phyloP scores from a whole-genome alignment of 2,888 invertebrate species.

The Mimumesa dahlbomi region DNA sequence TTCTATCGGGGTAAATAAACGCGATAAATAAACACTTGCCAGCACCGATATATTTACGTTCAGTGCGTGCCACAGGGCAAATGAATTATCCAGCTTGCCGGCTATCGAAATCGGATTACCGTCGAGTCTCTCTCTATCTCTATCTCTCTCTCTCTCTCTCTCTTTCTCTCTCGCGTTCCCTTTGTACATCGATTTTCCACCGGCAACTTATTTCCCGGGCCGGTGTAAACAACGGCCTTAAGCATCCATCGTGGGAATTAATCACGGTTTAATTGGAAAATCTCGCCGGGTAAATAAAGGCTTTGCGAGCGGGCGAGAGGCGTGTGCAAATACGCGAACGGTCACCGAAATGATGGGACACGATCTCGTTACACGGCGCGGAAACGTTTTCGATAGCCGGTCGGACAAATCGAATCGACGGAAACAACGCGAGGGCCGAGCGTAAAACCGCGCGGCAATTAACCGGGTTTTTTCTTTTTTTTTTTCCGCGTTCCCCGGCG shows the following conservation, averaged over 20 bases:
- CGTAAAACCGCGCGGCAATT: conserved; percentile 16
- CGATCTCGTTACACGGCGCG: neutral
- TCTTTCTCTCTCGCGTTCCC: too few relatives aligned
- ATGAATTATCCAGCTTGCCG: too few relatives aligned
- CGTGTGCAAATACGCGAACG: conserved; percentile 34
- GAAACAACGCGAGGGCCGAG: neutral
- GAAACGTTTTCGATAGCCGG: neutral
- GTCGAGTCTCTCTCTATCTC: conserved; percentile 43
- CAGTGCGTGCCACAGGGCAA: conserved; percentile 27
- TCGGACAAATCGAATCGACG: neutral
- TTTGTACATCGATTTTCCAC: conserved; percentile 45
- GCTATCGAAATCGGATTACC: conserved; percentile 59
- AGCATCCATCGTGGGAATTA: conserved; percentile 58
- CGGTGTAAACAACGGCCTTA: conserved; percentile 55
- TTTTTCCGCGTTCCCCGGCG: neutral
- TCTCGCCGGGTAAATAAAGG: conserved; percentile 61
- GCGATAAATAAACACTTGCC: too few relatives aligned
- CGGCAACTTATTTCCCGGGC: conserved; percentile 32
- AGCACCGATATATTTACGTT: too few relatives aligned
- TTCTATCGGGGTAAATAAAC: too few relatives aligned
- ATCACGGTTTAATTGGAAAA: conserved; percentile 69
- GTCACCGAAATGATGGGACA: conserved; percentile 2
- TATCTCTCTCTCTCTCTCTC: too few relatives aligned
- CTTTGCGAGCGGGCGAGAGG: conserved; percentile 31
- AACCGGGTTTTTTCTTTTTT: conserved; percentile 1